Evolutionary conservation across 2,888 invertebrate species (phyloP).

Genomic region (Bugulina stolonifera): DNA sequence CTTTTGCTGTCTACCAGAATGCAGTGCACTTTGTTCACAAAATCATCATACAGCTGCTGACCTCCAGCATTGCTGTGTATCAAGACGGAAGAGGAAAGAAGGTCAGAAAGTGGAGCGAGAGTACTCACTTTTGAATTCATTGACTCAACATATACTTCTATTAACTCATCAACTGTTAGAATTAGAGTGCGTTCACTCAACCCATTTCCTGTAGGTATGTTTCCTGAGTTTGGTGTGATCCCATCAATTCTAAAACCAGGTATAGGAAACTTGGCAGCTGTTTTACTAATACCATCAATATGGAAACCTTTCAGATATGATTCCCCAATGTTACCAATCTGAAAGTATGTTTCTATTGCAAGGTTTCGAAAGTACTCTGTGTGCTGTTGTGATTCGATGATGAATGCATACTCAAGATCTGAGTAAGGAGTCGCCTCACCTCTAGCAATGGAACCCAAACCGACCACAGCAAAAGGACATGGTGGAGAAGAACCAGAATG

Average conservation of each 20-base stretch:
- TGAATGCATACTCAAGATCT: conserved; percentile 12
- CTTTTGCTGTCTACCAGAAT: too few relatives aligned
- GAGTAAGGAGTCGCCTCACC: conserved; percentile 13
- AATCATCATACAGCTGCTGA: too few relatives aligned
- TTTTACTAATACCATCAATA: background rate
- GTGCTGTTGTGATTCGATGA: background rate
- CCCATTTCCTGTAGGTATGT: conserved; percentile 18
- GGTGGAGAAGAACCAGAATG: too few relatives aligned
- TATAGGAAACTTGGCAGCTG: too few relatives aligned
- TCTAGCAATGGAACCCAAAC: conserved; percentile 6
- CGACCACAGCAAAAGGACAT: background rate
- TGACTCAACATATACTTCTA: conserved; percentile 7
- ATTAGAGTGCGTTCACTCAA: background rate
- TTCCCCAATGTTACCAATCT: too few relatives aligned
- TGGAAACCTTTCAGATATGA: background rate
- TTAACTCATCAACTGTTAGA: background rate
- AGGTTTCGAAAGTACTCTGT: background rate
- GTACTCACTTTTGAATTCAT: too few relatives aligned
- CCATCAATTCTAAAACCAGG: too few relatives aligned
- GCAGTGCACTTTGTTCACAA: too few relatives aligned
- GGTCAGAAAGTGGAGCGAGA: too few relatives aligned
- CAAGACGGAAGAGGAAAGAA: too few relatives aligned
- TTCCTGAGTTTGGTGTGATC: background rate
- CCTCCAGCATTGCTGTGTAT: too few relatives aligned
- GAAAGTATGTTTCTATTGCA: conserved; percentile 8